Evolutionary conservation across 2,797 vertebrate genomes (phyloP).

Genomic region (Holocentrus rufus): DNA sequence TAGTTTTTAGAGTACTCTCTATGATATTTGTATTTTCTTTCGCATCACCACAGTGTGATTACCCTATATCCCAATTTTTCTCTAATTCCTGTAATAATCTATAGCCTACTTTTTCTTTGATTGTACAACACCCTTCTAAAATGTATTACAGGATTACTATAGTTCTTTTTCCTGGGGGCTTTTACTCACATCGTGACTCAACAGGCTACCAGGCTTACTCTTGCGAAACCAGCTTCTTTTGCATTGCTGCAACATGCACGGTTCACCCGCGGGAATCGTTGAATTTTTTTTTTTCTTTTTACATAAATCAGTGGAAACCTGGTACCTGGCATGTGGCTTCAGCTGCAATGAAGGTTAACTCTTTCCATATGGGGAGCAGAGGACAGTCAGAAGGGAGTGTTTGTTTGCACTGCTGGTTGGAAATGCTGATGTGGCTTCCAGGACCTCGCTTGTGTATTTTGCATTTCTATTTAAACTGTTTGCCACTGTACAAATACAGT

Average conservation of each 20-base stretch:
- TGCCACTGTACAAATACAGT: background rate
- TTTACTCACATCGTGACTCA: no score
- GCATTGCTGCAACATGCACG: background rate
- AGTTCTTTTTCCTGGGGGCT: no score
- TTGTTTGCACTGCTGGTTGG: slow-evolving; percentile 40
- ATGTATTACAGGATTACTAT: no score
- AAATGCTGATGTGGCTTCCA: slow-evolving; percentile 70
- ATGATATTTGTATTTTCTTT: no score
- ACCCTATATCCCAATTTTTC: no score
- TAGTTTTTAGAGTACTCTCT: no score
- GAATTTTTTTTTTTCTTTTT: no score
- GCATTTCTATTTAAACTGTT: slow-evolving; percentile 25
- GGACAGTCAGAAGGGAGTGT: slow-evolving; percentile 40
- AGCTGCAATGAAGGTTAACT: slow-evolving; percentile 60
- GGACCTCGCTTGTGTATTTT: slow-evolving; percentile 34
- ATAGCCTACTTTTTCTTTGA: no score
- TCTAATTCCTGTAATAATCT: no score
- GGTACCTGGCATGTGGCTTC: slow-evolving; percentile 41
- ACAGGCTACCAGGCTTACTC: background rate
- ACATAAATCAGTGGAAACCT: slow-evolving; percentile 28
- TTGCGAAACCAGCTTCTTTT: background rate
- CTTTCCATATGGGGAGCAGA: slow-evolving; percentile 63
- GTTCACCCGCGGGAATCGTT: background rate
- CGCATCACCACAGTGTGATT: no score
- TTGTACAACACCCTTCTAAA: no score